Evolutionary conservation across 2,888 invertebrate genomes (phyloP), one percentile per base, ranked within the genome.

Genomic region (Eupithecia pulchellata): DNA sequence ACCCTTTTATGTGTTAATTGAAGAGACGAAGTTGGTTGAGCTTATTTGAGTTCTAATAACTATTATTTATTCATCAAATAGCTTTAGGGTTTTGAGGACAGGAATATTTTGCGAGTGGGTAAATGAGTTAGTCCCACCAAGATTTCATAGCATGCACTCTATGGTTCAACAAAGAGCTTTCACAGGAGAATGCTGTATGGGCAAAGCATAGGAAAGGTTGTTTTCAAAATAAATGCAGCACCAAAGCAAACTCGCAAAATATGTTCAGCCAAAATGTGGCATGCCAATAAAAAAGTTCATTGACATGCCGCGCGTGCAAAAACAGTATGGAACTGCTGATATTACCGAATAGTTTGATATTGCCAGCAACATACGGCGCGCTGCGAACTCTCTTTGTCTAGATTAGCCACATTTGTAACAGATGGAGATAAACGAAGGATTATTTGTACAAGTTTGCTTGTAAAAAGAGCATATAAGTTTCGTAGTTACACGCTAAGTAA

Each of bases 301-400:
- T 73, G 72, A 73, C 72, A 73, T 67, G 69, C 69, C 64, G 62
- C 67, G 67, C 73, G 69, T 57, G 64, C 67, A 64, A 67, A 69
- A 73, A 69, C 72, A 61, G 52, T 61, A 57, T 66, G 42, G 69
- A 69, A 73, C 67, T 69, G 69, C 73, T 64, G 73, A 73, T 73
- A 73, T 69, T 73, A 64, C 69, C 73, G 73, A 73, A 73, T 73
- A 73, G 73, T 73, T 73, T 73, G 61, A 73, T 73, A 73, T 73
- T 67, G 69, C 67, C 29, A 36, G 69, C 64, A 64, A 69, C 72
- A 72, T 64, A 27, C 69, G 73, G 69, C 67, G 73, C 72, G 29
- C 64, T 62, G 52, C 66, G 65, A 62, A 72, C 64, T 66, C 74
- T 66, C 67, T 67, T 67, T 74, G 66, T 72, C 74, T 68, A 71